Base-by-base conservation (phyloP, 37 sponge, comb jelly and placozoan species). In the Oopsacas minuta region DNA sequence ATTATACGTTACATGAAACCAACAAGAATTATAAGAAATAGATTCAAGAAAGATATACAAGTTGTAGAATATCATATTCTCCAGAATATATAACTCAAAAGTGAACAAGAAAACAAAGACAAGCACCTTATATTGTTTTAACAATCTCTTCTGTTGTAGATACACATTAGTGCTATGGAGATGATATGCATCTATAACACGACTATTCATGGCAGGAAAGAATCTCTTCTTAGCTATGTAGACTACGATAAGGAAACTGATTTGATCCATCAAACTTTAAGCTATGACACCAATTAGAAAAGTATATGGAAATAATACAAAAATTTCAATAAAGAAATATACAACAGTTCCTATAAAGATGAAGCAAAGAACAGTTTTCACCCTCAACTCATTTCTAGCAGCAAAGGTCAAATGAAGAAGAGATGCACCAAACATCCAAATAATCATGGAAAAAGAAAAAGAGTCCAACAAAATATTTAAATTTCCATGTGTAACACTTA, bases 391-490 rank as follows among this genome's bases (percentile, higher is more conserved):
- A 12, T 61, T 61, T 61, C 75, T 61, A 25, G 75, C 75, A 10
- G 75, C 75, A n/a, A 25, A 61, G 22, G 32, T 61, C 30, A 61
- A 61, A 61, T 61, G 75, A n/a, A 61, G 7, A 20, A 61, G 22
- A 61, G 75, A 61, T 32, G 75, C 75, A 3, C 75, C 75, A 20
- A 61, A 61, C 75, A 61, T 20, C 75, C 75, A 61, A 25, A 61
- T 61, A 7, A 61, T 61, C 75, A 61, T 61, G 3, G 75, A 61
- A 61, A 61, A 61, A 5, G 75, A 42, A 42, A 42, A 42, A 42
- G 15, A 42, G 49, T 42, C 49, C 49, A 42, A 15, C 49, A 42
- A 15, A 42, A 42, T 42, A 15, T 8, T 42, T n/a, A n/a, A n/a
- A n/a, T n/a, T n/a, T n/a, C n/a, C n/a, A n/a, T n/a, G n/a, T n/a